phyloP scores from a whole-genome alignment of 64 coral and sea anemone species.

The Hydrozoanthus tunicans region DNA sequence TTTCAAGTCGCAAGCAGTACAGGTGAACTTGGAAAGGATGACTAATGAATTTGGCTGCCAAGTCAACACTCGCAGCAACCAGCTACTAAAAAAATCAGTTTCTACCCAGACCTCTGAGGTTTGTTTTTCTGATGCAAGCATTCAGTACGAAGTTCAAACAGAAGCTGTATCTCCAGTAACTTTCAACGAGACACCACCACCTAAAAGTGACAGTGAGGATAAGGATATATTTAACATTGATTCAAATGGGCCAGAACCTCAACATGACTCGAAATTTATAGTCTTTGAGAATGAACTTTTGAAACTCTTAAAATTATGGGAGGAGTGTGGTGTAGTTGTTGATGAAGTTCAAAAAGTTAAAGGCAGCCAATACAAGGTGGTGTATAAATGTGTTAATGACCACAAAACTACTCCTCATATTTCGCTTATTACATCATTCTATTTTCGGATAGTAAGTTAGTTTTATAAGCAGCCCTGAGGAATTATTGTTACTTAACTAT shows the following conservation, averaged over 20 bases:
- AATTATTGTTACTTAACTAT: too few relatives aligned
- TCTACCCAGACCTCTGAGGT: too few relatives aligned
- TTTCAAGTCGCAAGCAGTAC: too few relatives aligned
- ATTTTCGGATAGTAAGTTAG: too few relatives aligned
- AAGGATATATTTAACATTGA: background rate
- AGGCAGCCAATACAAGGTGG: background rate
- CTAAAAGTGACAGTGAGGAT: background rate
- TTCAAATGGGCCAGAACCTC: background rate
- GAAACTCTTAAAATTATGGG: background rate
- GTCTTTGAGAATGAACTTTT: slow-evolving; percentile 2
- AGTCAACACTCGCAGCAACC: too few relatives aligned
- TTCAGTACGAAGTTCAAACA: background rate
- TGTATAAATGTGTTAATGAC: background rate
- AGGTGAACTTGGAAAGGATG: too few relatives aligned
- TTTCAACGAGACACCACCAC: background rate
- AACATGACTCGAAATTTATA: slow-evolving; percentile 2
- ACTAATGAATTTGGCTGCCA: too few relatives aligned
- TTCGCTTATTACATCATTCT: too few relatives aligned
- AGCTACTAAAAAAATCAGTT: too few relatives aligned
- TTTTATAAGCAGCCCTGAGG: too few relatives aligned
- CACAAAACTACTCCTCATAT: background rate
- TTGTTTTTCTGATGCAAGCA: too few relatives aligned
- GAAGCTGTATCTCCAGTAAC: background rate
- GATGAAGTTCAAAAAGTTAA: background rate
- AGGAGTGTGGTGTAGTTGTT: background rate